Evolutionary conservation across 53 echinoderm and acorn worm genomes (phyloP).

Genomic region (Echinometra lucunter): DNA sequence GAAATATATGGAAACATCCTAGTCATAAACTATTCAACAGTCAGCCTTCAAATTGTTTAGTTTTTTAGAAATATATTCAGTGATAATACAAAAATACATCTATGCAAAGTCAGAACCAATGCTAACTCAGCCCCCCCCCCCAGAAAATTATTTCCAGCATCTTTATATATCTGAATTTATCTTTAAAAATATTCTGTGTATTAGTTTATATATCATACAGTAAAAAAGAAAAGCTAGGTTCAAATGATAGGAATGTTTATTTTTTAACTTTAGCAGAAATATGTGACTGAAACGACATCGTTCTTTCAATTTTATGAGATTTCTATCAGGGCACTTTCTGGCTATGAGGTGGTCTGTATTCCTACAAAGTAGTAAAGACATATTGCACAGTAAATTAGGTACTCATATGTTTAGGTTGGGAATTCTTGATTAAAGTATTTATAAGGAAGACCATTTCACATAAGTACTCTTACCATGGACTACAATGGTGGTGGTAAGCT

Average conservation of each 20-base stretch:
- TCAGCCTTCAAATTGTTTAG: background rate
- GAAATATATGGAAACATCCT: background rate
- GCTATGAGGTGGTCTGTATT: too few species aligned
- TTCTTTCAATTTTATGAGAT: background rate
- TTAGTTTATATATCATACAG: too few species aligned
- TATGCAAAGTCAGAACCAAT: background rate
- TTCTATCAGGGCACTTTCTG: background rate
- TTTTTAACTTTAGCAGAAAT: background rate
- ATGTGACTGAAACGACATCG: background rate
- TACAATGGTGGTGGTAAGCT: background rate
- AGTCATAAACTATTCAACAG: background rate
- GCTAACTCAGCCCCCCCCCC: background rate
- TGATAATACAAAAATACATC: background rate
- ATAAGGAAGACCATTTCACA: background rate
- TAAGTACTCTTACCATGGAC: background rate
- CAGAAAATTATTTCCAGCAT: background rate
- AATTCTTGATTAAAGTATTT: background rate
- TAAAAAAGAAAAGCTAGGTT: background rate
- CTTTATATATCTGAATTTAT: background rate
- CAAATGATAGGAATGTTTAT: background rate
- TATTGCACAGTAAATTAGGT: background rate
- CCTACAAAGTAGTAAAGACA: too few species aligned
- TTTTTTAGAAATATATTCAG: background rate
- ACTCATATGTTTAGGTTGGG: background rate
- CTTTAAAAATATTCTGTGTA: too few species aligned